phyloP scores from a whole-genome alignment of 2,888 invertebrate species.

The Xylophagus ater region DNA sequence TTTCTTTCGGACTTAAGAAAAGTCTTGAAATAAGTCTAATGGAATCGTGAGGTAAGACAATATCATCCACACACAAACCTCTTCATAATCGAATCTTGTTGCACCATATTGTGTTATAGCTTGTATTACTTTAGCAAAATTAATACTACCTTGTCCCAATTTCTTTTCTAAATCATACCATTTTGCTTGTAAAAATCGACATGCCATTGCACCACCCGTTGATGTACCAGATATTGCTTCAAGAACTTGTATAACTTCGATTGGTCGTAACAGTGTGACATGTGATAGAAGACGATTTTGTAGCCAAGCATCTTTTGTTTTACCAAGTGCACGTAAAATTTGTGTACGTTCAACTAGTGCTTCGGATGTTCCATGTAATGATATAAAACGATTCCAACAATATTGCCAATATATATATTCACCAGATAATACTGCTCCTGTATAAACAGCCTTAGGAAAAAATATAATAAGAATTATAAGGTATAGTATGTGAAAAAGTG shows the following conservation, averaged over 20 bases:
- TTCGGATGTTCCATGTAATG: constrained; percentile 33
- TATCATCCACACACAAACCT: constrained; percentile 30
- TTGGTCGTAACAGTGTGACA: constrained; percentile 37
- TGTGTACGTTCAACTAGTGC: constrained; percentile 39
- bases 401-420: constrained; percentile 40
- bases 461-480: not conserved
- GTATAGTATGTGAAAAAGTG: too few relatives aligned
- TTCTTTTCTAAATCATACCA: constrained; percentile 38
- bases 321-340: constrained; percentile 34
- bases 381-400: constrained; percentile 38
- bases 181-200: constrained; percentile 39
- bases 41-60: too few relatives aligned
- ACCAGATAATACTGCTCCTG: constrained; percentile 39
- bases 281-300: constrained; percentile 40
- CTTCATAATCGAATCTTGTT: constrained; percentile 40
- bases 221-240: constrained; percentile 40
- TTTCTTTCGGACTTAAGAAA: too few relatives aligned
- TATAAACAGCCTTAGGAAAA: constrained; percentile 33
- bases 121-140: constrained; percentile 40
- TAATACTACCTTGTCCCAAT: constrained; percentile 35
- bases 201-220: constrained; percentile 40
- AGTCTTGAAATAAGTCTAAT: too few relatives aligned
- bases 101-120: constrained; percentile 40
- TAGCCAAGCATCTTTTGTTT: constrained; percentile 40
- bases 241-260: constrained; percentile 38